Percentiles rank a stretch among this genome's conserved stretches.
Evolutionary conservation across 2,888 invertebrate species (phyloP).

Genomic region (Cactoblastis cactorum): DNA sequence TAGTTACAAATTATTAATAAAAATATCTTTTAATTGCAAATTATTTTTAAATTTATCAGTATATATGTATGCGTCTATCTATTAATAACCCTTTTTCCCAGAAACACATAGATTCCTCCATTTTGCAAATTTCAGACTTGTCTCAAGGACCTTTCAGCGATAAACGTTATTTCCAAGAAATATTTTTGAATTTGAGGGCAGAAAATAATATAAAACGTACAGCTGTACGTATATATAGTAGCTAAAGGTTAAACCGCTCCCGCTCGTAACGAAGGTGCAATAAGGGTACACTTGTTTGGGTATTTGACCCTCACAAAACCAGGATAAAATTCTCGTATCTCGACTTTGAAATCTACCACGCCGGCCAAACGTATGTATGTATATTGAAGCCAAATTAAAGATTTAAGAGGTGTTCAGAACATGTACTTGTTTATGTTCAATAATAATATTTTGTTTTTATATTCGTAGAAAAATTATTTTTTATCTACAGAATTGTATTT

Average conservation of each 20-base stretch:
- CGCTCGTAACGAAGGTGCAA: constrained; percentile 1
- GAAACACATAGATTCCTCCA: too few species aligned
- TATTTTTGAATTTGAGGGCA: not conserved
- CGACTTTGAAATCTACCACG: constrained; percentile 24
- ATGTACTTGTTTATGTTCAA: too few species aligned
- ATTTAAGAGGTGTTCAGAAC: constrained; percentile 21
- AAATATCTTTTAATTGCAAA: too few species aligned
- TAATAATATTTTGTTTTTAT: too few species aligned
- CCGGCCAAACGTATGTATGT: constrained; percentile 27
- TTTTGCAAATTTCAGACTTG: not conserved
- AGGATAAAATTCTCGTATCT: constrained; percentile 17
- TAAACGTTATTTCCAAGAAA: not conserved
- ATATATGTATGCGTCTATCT: too few species aligned
- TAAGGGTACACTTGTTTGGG: constrained; percentile 2
- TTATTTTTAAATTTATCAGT: too few species aligned
- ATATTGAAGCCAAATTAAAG: constrained; percentile 35
- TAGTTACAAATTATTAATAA: too few species aligned
- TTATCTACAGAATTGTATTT: too few species aligned
- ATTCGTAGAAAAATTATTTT: too few species aligned
- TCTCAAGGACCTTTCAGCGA: not conserved
- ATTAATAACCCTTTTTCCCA: too few species aligned
- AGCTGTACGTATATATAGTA: not conserved
- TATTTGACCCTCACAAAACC: not conserved
- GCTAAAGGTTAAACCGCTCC: not conserved
- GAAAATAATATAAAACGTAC: not conserved